Base-by-base conservation (phyloP, 2,797 vertebrate genomes). In the Sitta carolinensis region DNA sequence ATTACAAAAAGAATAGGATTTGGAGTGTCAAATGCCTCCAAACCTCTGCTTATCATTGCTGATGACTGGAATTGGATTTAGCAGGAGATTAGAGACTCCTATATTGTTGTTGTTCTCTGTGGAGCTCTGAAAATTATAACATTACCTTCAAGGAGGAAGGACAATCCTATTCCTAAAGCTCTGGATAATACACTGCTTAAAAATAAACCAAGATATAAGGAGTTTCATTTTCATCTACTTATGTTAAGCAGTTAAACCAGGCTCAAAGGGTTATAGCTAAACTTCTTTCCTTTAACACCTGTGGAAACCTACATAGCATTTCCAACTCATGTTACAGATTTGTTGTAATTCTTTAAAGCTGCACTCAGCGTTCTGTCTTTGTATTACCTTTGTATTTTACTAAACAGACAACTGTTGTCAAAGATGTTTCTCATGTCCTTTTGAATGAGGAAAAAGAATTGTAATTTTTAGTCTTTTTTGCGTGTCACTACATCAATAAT, bases 401-500 rank as follows among this genome's bases (percentile, higher is more conserved):
- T 88, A 96, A 97, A 91, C 69, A 97, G 97, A 94, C 93, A 96
- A 76, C 89, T 54, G n/a, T 92, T 95, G 91, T 96, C 87, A 96
- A 94, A 97, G 94, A 94, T 61, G 23, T 94, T 97, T 96, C 92
- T 95, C 77, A 21, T 57, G 68, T 92, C 86, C 81, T 93, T 94
- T 68, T 85, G 87, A 97, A 95, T 79, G 58, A 95, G 78, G 76
- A 91, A 96, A 79, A 74, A 74, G 69, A 91, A 85, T 75, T 91
- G 73, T 55, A 96, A 93, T 96, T 95, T 92, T 91, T 96, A 81
- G 76, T 95, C 94, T 94, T 97, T 96, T 95, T 94, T 57, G 26
- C 97, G 96, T 98, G 97, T 97, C 97, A 96, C 87, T 93, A 87
- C 95, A 97, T 98, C 92, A 97, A 96, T 97, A 98, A 97, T 97